phyloP scores from a whole-genome alignment of 2,888 invertebrate species.

The Ennomos quercinarius region DNA sequence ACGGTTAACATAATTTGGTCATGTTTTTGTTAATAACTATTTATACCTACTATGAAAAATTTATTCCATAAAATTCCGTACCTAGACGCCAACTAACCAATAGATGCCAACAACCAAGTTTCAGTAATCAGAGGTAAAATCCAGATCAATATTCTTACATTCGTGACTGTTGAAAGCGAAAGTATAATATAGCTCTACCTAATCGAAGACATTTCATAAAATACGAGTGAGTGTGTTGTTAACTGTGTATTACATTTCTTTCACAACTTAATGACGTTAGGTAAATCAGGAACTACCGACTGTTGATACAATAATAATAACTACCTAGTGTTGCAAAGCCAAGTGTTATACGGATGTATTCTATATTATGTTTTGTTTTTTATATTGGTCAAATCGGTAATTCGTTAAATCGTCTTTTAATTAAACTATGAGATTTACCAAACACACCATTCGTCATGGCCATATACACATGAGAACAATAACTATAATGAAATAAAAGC shows the following conservation, averaged over 20 bases:
- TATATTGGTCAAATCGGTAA: no score
- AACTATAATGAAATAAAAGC: no score
- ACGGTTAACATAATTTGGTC: no score
- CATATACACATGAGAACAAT: no score
- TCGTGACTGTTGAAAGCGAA: slow-evolving; percentile 34
- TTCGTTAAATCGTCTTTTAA: no score
- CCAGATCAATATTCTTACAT: slow-evolving; percentile 21
- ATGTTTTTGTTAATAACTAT: no score
- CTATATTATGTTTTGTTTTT: background rate
- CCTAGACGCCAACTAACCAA: no score
- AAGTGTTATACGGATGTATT: background rate
- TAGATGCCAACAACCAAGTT: no score
- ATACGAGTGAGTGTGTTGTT: slow-evolving; percentile 26
- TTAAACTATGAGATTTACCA: no score
- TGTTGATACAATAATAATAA: slow-evolving; percentile 8
- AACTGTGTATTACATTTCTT: slow-evolving; percentile 34
- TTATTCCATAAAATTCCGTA: no score
- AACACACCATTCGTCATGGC: no score
- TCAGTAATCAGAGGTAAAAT: slow-evolving; percentile 1
- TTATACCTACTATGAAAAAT: no score
- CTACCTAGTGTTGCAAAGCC: background rate
- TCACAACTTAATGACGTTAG: slow-evolving; percentile 34
- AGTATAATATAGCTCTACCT: slow-evolving; percentile 18
- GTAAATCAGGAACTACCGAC: slow-evolving; percentile 24
- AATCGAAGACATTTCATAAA: slow-evolving; percentile 37